A percentile compares a stretch with the other conserved stretches of the same genome.
Conservation (phyloP, 2,113 vertebrate species). For the Leucosticte australis region DNA sequence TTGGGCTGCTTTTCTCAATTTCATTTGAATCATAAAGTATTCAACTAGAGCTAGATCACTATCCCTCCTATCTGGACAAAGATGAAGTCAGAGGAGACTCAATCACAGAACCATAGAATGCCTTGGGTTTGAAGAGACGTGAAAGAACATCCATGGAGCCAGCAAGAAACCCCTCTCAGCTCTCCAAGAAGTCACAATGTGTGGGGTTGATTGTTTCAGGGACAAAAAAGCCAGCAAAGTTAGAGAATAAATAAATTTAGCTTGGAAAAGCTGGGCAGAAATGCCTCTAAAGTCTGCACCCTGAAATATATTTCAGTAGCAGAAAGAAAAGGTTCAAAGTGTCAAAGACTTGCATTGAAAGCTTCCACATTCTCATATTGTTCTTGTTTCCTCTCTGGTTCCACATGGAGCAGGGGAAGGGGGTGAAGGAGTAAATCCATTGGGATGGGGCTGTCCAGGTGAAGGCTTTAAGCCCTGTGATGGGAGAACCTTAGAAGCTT, state of each 20-base stretch:
- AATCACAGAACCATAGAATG: background rate
- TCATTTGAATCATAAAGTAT: background rate
- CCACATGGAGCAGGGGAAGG: background rate
- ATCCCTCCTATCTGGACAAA: accelerated
- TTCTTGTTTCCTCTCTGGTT: background rate
- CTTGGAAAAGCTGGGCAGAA: background rate
- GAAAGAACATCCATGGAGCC: background rate
- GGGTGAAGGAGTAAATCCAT: background rate
- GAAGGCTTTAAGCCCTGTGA: background rate
- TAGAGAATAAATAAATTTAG: background rate
- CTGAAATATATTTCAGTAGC: background rate
- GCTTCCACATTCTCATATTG: background rate
- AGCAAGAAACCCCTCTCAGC: background rate
- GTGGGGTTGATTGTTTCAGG: background rate
- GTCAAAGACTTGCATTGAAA: background rate
- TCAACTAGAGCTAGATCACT: background rate
- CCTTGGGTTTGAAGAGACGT: background rate
- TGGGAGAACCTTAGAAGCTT: background rate
- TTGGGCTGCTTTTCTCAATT: background rate
- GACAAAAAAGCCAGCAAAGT: background rate
- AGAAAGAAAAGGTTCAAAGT: background rate
- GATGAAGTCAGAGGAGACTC: background rate
- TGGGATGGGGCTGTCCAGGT: background rate
- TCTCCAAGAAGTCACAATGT: background rate
- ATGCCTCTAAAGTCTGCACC: background rate